Percentiles rank a stretch among this genome's conserved stretches.
Conservation (phyloP, 2,113 vertebrate species). For the Loxodonta africana region DNA sequence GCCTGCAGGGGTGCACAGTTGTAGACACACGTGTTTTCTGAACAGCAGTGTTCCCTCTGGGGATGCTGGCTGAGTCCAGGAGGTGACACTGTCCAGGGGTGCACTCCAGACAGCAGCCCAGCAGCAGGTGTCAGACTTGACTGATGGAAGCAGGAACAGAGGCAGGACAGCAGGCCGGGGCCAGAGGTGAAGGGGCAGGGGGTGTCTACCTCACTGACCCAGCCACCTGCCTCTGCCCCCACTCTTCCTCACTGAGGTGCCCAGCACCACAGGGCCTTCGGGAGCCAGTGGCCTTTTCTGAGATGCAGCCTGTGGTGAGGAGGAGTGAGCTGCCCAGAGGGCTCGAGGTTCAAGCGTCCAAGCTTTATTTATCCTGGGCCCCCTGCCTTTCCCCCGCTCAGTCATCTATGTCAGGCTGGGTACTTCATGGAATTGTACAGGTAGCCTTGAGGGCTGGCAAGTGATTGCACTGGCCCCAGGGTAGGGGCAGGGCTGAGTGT, state of each 20-base stretch:
- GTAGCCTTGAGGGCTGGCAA: rapidly evolving
- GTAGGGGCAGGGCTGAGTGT: too few species aligned
- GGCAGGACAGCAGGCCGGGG: too few species aligned
- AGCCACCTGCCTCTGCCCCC: too few species aligned
- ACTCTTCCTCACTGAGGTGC: too few species aligned
- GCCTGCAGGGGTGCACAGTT: rapidly evolving
- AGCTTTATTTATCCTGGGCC: neutral
- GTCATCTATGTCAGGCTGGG: rapidly evolving
- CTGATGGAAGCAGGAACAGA: neutral
- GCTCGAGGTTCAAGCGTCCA: too few species aligned
- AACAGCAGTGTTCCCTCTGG: rapidly evolving
- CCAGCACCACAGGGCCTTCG: neutral
- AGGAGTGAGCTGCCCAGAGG: too few species aligned
- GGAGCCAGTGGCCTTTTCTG: too few species aligned
- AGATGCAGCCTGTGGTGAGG: neutral
- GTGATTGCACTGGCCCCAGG: rapidly evolving
- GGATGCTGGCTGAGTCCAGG: neutral
- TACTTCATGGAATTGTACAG: too few species aligned
- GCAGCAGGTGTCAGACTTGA: neutral
- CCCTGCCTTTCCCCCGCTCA: neutral
- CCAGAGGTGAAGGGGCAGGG: too few species aligned
- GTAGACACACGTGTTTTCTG: neutral
- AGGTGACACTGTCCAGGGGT: too few species aligned
- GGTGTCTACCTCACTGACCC: too few species aligned
- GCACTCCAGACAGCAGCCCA: neutral